A percentile compares a stretch with the other conserved stretches of the same genome.
Evolutionary conservation across 2,797 vertebrate genomes (phyloP).

Genomic region (Fistularia commersonii): DNA sequence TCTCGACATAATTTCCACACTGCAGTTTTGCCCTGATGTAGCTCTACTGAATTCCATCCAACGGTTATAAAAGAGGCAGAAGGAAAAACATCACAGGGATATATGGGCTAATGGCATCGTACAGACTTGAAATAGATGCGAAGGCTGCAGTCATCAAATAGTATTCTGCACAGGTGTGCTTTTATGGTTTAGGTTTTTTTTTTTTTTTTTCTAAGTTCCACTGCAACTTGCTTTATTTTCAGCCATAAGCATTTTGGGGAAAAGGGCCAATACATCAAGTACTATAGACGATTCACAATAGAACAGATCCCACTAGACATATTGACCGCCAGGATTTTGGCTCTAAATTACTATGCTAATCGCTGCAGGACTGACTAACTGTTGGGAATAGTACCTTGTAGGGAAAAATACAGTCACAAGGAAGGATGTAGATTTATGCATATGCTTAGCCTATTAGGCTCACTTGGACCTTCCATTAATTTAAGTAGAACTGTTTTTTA

Average conservation of each 20-base stretch:
- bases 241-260: slow-evolving; percentile 38
- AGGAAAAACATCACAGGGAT: slow-evolving; percentile 39
- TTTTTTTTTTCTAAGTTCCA: slow-evolving; percentile 37
- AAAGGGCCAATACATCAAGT: slow-evolving; percentile 24
- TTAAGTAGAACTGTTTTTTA: too few species aligned
- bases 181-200: slow-evolving; percentile 41
- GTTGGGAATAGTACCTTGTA: slow-evolving; percentile 21
- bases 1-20: too few species aligned
- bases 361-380: slow-evolving; percentile 17
- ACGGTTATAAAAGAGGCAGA: slow-evolving; percentile 66
- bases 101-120: slow-evolving; percentile 40
- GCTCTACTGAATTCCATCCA: slow-evolving; percentile 81
- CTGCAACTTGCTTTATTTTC: slow-evolving; percentile 43
- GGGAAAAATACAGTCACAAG: too few species aligned
- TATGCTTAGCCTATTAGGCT: too few species aligned
- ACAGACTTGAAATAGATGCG: slow-evolving; percentile 50
- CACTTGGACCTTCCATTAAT: too few species aligned
- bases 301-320: slow-evolving; percentile 12
- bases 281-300: slow-evolving; percentile 30
- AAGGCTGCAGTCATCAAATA: slow-evolving; percentile 49
- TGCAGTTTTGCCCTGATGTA: slow-evolving; percentile 8
- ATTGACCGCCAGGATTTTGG: slow-evolving; percentile 30
- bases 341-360: slow-evolving; percentile 29
- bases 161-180: slow-evolving; percentile 40
- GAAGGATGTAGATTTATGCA: too few species aligned